Base-by-base conservation (phyloP, 92 coral and sea anemone species). In the Actinostola sp. region DNA sequence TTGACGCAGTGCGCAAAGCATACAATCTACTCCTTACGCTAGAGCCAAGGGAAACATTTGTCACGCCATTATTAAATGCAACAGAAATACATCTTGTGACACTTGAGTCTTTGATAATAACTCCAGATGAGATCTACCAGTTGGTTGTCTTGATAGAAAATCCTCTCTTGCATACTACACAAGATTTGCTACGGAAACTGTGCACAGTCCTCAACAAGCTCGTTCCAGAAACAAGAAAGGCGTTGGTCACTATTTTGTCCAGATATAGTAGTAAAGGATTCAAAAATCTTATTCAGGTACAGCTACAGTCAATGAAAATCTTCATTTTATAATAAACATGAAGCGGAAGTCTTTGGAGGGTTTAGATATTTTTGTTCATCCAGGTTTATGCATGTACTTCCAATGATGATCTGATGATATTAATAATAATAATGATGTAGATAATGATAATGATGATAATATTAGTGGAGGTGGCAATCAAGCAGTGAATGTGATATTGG, bases 71-170 rank as follows among this genome's bases (percentile, higher is more conserved):
- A 39, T 68, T 82, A 8, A 94, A 94, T 88, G 83, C 98, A 24
- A 56, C 87, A 56, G 98, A 94, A 67, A 94, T 94, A 52, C 98
- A 91, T 67, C 85, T 94, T 8, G 78, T 89, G 1, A 81, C 97
- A 1, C 61, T 94, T 17, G 86, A 84, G 38, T 85, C 96, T 12
- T 36, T 72, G 56, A 66, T 76, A 44, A 57, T 88, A 24, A 75
- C 72, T 32, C 88, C 87, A 1, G 86, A 78, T 42, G 92, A 91
- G 39, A 82, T 94, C 26, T 76, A 84, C 14, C 98, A 94, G 61
- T 75, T 94, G 62, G 79, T 83, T 4, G 75, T 94, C 58, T 38
- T 94, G 23, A 26, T 91, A 62, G 98, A 94, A 71, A 94, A 94
- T 59, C 98, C 98, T 2, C 78, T 94, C 42, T 67, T 94, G 21